Evolutionary conservation across 1,140 invertebrate genomes (phyloP).

Genomic region (Leptopilina boulardi): DNA sequence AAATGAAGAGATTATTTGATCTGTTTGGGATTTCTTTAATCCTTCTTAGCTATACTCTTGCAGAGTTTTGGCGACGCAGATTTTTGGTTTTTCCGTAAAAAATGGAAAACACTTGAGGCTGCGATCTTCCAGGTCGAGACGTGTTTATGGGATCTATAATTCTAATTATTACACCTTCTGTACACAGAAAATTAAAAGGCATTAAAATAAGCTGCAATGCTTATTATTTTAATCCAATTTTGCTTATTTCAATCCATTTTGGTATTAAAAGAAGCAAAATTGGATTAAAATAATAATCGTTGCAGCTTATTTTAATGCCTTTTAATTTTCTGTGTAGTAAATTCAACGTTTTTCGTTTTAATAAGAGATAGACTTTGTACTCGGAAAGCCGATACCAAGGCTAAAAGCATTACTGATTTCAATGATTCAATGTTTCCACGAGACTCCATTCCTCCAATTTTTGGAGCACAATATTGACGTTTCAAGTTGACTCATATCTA

Average conservation of each 20-base stretch:
- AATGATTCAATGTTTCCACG: background rate
- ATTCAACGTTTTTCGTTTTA: background rate
- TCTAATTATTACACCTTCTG: conserved; percentile 76
- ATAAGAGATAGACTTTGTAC: background rate
- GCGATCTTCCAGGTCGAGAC: conserved; percentile 80
- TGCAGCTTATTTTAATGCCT: no score
- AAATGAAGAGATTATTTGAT: background rate
- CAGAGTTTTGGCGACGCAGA: no score
- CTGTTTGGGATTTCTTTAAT: no score
- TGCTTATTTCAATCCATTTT: no score
- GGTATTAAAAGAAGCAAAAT: no score
- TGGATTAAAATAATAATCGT: no score
- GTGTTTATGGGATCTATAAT: conserved; percentile 82
- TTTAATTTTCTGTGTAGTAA: no score
- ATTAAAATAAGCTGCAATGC: no score
- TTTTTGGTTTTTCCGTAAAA: conserved; percentile 18
- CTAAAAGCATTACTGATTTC: background rate
- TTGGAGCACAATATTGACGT: conserved; percentile 1
- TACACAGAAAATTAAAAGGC: no score
- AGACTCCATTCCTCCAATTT: conserved; percentile 44
- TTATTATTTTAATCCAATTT: no score
- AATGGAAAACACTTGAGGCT: no score
- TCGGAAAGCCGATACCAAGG: background rate
- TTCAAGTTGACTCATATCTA: conserved; percentile 37
- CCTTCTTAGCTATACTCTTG: background rate